These are phyloP conservation scores for Phalacrocorax carbo DNA, from an alignment of 2,113 vertebrate species.

Conservation along the genomic window DNA sequence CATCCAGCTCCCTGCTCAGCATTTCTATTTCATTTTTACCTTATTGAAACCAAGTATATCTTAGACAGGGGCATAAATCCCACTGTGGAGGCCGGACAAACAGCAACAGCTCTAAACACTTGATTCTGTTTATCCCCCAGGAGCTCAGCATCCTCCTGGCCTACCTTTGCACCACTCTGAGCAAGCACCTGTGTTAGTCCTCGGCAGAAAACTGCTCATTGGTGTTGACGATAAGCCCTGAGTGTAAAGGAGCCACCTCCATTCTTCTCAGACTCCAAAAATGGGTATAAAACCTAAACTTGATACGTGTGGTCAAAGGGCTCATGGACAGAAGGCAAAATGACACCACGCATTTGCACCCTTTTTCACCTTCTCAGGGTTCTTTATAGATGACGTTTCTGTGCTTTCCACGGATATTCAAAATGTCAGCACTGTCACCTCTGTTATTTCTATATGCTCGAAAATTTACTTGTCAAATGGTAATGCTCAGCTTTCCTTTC, in stretches of 20 bases:
- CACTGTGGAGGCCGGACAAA: not conserved
- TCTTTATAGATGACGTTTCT: not conserved
- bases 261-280: not conserved
- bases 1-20: not conserved
- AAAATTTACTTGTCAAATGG: not conserved
- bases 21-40: not conserved
- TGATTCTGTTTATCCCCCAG: not conserved
- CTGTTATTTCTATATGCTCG: not conserved
- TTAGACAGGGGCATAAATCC: not conserved
- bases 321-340: not conserved
- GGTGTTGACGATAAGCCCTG: not conserved
- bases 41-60: not conserved
- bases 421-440: not conserved
- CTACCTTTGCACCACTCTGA: not conserved
- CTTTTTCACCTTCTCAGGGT: not conserved
- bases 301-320: not conserved
- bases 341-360: not conserved
- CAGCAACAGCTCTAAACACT: not conserved
- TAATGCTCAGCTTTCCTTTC: not conserved
- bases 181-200: accelerated
- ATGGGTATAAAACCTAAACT: not conserved
- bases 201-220: not conserved
- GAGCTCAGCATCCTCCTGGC: not conserved
- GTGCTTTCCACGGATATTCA: not conserved
- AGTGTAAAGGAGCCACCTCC: not conserved